Conservation (phyloP, 2,888 invertebrate species). For the Notocelia uddmanniana region DNA sequence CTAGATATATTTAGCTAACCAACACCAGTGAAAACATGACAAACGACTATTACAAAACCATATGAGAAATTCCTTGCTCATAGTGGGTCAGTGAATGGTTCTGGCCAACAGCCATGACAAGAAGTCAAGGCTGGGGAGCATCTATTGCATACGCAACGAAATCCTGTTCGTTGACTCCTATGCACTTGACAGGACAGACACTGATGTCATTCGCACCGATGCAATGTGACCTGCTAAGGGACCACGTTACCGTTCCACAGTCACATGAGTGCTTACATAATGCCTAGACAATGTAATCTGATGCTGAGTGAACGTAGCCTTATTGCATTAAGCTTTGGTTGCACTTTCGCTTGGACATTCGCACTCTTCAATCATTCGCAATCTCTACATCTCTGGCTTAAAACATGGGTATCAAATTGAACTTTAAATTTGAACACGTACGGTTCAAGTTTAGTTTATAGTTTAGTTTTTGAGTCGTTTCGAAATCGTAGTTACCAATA, state of each 20-base stretch:
- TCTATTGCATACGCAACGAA: slow-evolving; percentile 78
- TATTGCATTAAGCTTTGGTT: slow-evolving; percentile 65
- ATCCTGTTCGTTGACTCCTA: slow-evolving; percentile 82
- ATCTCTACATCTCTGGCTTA: slow-evolving; percentile 53
- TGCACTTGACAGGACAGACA: slow-evolving; percentile 82
- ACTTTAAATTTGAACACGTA: slow-evolving; percentile 56
- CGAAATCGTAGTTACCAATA: slow-evolving; percentile 59
- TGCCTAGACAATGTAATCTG: slow-evolving; percentile 71
- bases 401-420: slow-evolving; percentile 53
- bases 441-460: slow-evolving; percentile 54
- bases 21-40: slow-evolving; percentile 32
- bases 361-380: slow-evolving; percentile 63
- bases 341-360: slow-evolving; percentile 72
- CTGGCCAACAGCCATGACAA: slow-evolving; percentile 72
- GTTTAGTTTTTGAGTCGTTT: slow-evolving; percentile 55
- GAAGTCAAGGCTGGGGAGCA: slow-evolving; percentile 75
- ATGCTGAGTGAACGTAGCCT: slow-evolving; percentile 67
- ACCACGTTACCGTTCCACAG: slow-evolving; percentile 80
- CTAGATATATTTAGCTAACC: slow-evolving; percentile 38
- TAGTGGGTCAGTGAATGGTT: slow-evolving; percentile 78
- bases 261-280: slow-evolving; percentile 80
- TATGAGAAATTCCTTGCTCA: slow-evolving; percentile 63
- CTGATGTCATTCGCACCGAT: slow-evolving; percentile 81
- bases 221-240: slow-evolving; percentile 81
- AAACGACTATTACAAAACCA: slow-evolving; percentile 39